Evolutionary conservation across 2,888 invertebrate species (phyloP).

Genomic region (Salpingus planirostris): DNA sequence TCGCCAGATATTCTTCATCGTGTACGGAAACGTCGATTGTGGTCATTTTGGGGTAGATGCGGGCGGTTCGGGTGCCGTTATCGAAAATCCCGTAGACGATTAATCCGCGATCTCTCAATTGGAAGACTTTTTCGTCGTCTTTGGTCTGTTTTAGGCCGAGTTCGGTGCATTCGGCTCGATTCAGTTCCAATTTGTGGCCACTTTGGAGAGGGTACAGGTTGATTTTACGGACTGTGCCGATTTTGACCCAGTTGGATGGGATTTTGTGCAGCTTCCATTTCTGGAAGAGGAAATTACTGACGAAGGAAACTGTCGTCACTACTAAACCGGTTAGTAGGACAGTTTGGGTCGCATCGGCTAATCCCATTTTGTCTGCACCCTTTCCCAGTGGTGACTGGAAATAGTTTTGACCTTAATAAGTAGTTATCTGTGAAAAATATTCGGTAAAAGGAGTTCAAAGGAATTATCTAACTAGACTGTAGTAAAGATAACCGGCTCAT

Average conservation of each 20-base stretch:
- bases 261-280: conserved; percentile 20
- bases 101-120: conserved; percentile 36
- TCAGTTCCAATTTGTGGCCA: conserved; percentile 33
- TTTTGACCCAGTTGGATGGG: conserved; percentile 32
- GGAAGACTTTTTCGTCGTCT: conserved; percentile 21
- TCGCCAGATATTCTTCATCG: conserved; percentile 37
- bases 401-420: too few species aligned
- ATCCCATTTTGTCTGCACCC: conserved; percentile 22
- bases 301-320: conserved; percentile 19
- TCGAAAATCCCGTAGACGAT: conserved; percentile 40
- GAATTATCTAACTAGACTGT: too few species aligned
- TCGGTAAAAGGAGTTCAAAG: too few species aligned
- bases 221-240: conserved; percentile 33
- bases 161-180: conserved; percentile 29
- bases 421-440: too few species aligned
- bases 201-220: conserved; percentile 38
- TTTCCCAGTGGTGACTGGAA: too few species aligned
- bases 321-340: conserved; percentile 16
- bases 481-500: too few species aligned
- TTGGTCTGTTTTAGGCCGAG: conserved; percentile 29
- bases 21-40: conserved; percentile 39
- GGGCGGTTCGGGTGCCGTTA: conserved; percentile 38
- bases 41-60: conserved; percentile 42
- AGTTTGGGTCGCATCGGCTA: conserved; percentile 13
- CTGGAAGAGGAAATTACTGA: conserved; percentile 21